Evolutionary conservation across 1,140 invertebrate genomes (phyloP), one percentile per base, ranked within the genome.

Genomic region (Ericerus pela): DNA sequence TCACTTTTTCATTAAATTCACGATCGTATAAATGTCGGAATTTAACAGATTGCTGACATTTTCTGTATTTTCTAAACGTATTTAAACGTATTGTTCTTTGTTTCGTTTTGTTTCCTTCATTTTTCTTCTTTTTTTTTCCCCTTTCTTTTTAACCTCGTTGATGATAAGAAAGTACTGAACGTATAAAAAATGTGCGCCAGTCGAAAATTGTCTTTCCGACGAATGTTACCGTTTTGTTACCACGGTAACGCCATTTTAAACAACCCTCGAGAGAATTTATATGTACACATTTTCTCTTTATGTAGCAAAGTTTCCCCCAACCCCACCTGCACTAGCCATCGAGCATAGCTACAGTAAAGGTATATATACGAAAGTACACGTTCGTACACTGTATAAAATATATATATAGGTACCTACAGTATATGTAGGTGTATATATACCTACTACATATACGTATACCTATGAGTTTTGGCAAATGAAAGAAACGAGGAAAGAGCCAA

Each of bases 261-360:
- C 41, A 47, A 47, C 41, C 41, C 41, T 47, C 41, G 22, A 24
- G 41, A 47, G 41, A 47, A 47, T 47, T 47, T 47, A 47, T 47
- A 47, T 47, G 41, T 47, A 47, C 20, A 47, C 41, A 47, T 47
- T 47, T 47, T 47, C 41, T 47, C 20, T 8, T 24, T 47, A 24
- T 47, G 26, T 47, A 47, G 10, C 16, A 24, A 18, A 18, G 14
- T 16, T 41, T 16, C 37, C 6, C 37, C 20, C 37, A 18, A 41
- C n/a, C 4, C 37, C 14, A 16, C 14, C 30, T n/a, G 30, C 8
- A n/a, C 8, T n/a, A 33, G 30, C 30, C 30, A n/a, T 33, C n/a
- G n/a, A n/a, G n/a, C n/a, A n/a, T n/a, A n/a, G n/a, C n/a, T n/a
- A n/a, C n/a, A n/a, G n/a, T n/a, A n/a, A n/a, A n/a, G n/a, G n/a